Evolutionary conservation across 2,113 vertebrate species (phyloP), one percentile per base, ranked within the genome.

Genomic region (Hassar affinis): DNA sequence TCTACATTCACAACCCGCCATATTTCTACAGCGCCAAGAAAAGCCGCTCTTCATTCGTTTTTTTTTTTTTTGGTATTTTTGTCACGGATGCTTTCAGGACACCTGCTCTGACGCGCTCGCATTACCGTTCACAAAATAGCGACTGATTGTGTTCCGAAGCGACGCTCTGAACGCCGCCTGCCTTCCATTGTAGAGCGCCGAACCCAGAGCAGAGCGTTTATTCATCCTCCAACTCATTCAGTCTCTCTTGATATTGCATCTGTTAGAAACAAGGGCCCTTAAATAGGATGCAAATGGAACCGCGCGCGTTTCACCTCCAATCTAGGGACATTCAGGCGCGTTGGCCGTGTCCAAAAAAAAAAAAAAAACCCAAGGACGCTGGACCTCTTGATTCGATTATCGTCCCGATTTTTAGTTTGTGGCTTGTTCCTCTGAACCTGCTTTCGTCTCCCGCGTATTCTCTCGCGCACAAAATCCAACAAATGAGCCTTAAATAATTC

Each of bases 301-400:
- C 45, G 74, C 54, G 79, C 85, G 82, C 89, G n/a, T 91, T 92
- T 90, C 89, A 90, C 62, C 68, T 85, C 42, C 84, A 93, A 92
- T 91, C 87, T 86, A 82, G 77, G 86, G 87, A 87, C 81, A 93
- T 93, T 93, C 81, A 87, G 35, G 62, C 14, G 54, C 12, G 27
- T 56, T 81, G 51, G 59, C 42, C 27, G 12, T 3, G 45, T 49
- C 20, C 18, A 25, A 38, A 68, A 18, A 61, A 10, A 45, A 45
- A 52, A 59, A 59, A 59, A 25, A 51, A 12, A 12, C 49, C 14
- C 0, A 64, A n/a, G 79, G 47, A 51, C n/a, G 11, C 61, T 30
- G 8, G 51, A 69, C 59, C 18, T 82, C 78, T 78, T 72, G n/a
- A 59, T 82, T 22, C 47, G 61, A 82, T 82, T 80, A 76, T 57